Evolutionary conservation across 2,888 invertebrate genomes (phyloP), one percentile per base, ranked within the genome.

Genomic region (Oligia fasciuncula): DNA sequence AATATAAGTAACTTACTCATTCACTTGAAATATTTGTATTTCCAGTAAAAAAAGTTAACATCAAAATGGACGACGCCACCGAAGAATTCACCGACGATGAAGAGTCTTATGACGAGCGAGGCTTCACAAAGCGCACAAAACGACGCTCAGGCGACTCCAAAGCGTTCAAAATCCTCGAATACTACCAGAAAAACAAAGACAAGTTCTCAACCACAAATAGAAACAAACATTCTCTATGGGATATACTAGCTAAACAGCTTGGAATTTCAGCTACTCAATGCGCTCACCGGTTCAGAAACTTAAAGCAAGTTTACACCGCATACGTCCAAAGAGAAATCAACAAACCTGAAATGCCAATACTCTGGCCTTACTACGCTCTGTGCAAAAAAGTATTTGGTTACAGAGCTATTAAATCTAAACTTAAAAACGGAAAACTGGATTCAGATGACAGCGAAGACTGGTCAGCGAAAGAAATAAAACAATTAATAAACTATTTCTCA

Each of bases 371-470:
- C 74, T 96, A 95, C 17, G 89, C 91, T 6, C 81, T 95, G 0
- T 96, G 96, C 88, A 97, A 96, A 79, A 97, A 96, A 90, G 95
- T 96, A 0, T 97, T 96, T 40, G 96, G 96, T 0, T 96, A 96
- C 77, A 83, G 96, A 87, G 93, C 94, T 0, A 91, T 96, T 3
- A 96, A 95, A 81, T 89, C 90, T 0, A 96, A 96, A 83, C 86
- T 96, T 0, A 95, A 94, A 69, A 94, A 93, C 46, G 93, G 93
- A 0, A 93, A 93, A 84, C 67, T 89, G 0, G 94, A 93, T 8
- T 90, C 92, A 0, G 89, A 90, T 72, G 94, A 95, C 1, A 88
- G 84, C 0, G 94, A 94, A 72, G 96, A 96, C 13, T 96, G 97
- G 97, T 85, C 94, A 0, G 91, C 94, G 0, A 94, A 93, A 67